These are phyloP conservation scores for Eupeodes latifasciatus DNA, from an alignment of 2,888 invertebrate genomes.

Conservation along the genomic window DNA sequence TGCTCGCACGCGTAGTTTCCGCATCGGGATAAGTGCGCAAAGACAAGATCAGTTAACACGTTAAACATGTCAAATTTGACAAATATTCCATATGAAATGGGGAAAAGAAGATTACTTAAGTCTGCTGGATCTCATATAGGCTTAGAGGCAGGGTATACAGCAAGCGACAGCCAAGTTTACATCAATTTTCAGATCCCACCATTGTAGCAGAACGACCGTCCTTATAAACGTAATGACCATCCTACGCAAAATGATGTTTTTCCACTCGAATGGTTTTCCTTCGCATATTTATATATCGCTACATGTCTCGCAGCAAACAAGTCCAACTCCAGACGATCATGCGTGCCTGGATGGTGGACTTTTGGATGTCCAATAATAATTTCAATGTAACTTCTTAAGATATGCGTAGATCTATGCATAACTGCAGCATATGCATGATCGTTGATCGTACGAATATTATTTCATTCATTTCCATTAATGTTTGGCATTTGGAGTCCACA, in stretches of 20 bases:
- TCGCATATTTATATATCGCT: slow-evolving; percentile 40
- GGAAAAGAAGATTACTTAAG: background rate
- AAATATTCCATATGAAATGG: slow-evolving; percentile 50
- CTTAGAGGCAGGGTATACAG: background rate
- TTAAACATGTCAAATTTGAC: slow-evolving; percentile 64
- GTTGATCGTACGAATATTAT: slow-evolving; percentile 4
- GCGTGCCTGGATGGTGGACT: background rate
- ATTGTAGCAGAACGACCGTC: background rate
- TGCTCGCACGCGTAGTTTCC: slow-evolving; percentile 24
- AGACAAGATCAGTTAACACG: slow-evolving; percentile 59
- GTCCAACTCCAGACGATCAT: background rate
- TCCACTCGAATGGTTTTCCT: slow-evolving; percentile 40
- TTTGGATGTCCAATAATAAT: slow-evolving; percentile 14
- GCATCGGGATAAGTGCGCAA: slow-evolving; percentile 40
- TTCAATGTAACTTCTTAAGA: background rate
- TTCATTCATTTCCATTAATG: slow-evolving; percentile 27
- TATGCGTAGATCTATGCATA: background rate
- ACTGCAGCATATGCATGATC: too few species aligned
- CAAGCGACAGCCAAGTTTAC: slow-evolving; percentile 21
- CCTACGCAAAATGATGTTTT: slow-evolving; percentile 50
- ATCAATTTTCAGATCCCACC: slow-evolving; percentile 55
- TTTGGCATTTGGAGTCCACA: slow-evolving; percentile 23
- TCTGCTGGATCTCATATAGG: background rate
- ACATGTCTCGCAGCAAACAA: background rate
- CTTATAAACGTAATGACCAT: slow-evolving; percentile 46